These are phyloP conservation scores for Esperia sulphurella DNA, from an alignment of 2,888 invertebrate genomes.

Conservation along the genomic window DNA sequence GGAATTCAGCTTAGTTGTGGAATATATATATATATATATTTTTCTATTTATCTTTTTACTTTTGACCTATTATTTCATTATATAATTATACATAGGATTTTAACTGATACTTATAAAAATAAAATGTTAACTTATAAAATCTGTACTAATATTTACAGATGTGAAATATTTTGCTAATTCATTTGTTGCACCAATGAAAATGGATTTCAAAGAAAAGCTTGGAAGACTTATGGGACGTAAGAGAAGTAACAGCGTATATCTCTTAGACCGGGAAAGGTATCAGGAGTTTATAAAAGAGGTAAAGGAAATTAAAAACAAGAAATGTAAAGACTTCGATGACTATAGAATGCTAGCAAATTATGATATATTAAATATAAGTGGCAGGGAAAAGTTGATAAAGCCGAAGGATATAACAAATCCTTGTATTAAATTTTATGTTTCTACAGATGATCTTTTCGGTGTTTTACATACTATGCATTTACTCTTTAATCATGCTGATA, in stretches of 20 bases:
- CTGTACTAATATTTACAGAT: conserved; percentile 29
- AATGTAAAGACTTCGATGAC: conserved; percentile 47
- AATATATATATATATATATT: too few species aligned
- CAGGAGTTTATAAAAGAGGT: conserved; percentile 51
- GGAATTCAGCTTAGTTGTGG: too few species aligned
- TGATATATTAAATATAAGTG: conserved; percentile 41
- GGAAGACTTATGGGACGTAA: conserved; percentile 41
- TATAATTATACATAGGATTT: too few species aligned
- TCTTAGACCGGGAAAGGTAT: conserved; percentile 41
- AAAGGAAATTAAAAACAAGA: conserved; percentile 41
- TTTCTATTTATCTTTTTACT: too few species aligned
- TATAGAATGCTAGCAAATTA: conserved; percentile 55
- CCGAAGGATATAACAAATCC: conserved; percentile 34
- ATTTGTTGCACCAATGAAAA: conserved; percentile 39
- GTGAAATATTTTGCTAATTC: conserved; percentile 27
- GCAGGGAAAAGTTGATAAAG: conserved; percentile 44
- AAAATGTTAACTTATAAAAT: neutral
- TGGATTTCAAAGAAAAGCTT: conserved; percentile 48
- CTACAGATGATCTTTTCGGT: conserved; percentile 50
- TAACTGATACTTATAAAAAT: too few species aligned
- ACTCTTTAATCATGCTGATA: conserved; percentile 47
- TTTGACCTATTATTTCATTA: too few species aligned
- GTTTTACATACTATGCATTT: conserved; percentile 61
- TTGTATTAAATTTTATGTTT: conserved; percentile 49
- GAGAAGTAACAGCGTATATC: conserved; percentile 49